phyloP scores from a whole-genome alignment of 2,797 vertebrate species.

The Schizothorax lantsangensis region DNA sequence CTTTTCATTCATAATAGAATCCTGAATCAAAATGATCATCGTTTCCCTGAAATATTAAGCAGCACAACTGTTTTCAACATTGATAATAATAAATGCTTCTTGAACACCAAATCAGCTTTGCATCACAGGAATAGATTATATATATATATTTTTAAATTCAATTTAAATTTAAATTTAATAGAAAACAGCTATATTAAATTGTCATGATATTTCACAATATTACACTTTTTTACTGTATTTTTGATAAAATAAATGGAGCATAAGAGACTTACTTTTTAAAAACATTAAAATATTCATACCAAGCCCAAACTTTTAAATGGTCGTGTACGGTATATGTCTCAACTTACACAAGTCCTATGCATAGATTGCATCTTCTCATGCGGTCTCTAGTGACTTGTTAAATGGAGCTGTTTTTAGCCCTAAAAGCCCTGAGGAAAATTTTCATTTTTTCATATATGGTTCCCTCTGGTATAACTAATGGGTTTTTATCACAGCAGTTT shows the following conservation, averaged over 20 bases:
- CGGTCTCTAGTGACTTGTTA: constrained; percentile 3
- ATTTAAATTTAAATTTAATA: too few species aligned
- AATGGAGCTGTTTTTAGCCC: background rate
- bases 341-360: background rate
- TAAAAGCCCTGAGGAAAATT: background rate
- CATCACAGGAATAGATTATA: background rate
- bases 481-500: background rate
- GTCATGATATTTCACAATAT: background rate
- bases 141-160: too few species aligned
- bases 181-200: background rate
- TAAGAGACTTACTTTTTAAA: background rate
- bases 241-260: background rate
- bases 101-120: background rate
- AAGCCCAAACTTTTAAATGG: background rate
- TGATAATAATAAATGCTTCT: background rate
- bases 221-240: background rate
- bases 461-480: background rate
- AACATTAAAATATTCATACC: background rate
- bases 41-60: background rate
- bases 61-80: background rate
- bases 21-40: background rate
- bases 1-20: background rate
- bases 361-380: background rate
- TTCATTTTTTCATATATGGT: background rate
- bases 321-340: background rate